Evolutionary conservation across 1,140 invertebrate genomes (phyloP).

Genomic region (Paramacrobiotus metropolitanus): DNA sequence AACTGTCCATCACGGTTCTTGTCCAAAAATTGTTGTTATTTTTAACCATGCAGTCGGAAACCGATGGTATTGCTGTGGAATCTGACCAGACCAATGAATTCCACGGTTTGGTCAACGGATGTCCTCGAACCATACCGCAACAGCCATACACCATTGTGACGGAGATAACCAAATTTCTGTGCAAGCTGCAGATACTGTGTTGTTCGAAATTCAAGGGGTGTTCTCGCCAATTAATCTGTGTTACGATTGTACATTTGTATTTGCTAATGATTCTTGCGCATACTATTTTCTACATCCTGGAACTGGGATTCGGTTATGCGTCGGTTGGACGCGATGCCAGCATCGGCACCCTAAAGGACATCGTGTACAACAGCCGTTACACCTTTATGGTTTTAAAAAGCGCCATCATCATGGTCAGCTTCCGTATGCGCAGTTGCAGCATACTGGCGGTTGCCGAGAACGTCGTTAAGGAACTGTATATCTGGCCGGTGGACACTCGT

Average conservation of each 20-base stretch:
- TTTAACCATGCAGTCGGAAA: too few relatives aligned
- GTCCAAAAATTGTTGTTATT: too few relatives aligned
- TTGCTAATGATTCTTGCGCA: background rate
- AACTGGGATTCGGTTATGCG: background rate
- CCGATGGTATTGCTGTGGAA: too few relatives aligned
- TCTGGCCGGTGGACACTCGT: background rate
- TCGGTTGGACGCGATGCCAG: background rate
- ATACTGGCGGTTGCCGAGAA: background rate
- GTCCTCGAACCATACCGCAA: too few relatives aligned
- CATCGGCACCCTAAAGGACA: background rate
- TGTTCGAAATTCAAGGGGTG: too few relatives aligned
- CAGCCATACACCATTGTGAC: too few relatives aligned
- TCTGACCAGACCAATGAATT: too few relatives aligned
- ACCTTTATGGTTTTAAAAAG: background rate
- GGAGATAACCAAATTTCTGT: too few relatives aligned
- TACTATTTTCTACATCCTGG: background rate
- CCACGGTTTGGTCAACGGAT: too few relatives aligned
- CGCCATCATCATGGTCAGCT: background rate
- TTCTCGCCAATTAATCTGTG: too few relatives aligned
- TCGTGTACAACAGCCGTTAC: background rate
- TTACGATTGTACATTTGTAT: conserved; percentile 45
- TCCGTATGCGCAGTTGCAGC: background rate
- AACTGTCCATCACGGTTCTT: too few relatives aligned
- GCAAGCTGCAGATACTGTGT: too few relatives aligned
- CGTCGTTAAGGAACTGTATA: background rate